Evolutionary conservation across 2,797 vertebrate species (phyloP).

Genomic region (Emys orbicularis): DNA sequence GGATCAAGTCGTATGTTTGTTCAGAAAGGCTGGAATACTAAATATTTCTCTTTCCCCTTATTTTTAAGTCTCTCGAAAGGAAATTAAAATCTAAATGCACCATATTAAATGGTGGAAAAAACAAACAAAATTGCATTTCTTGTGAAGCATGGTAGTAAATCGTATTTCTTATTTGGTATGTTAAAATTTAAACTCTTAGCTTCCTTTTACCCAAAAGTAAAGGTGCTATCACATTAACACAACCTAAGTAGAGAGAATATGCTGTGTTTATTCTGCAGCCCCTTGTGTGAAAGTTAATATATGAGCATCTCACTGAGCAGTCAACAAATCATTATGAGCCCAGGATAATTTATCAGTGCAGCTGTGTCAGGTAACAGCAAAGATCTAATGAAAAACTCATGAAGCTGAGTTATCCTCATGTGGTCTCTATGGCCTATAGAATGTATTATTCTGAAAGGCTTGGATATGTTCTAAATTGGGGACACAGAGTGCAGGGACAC

Average conservation of each 20-base stretch:
- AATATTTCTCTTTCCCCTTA: not conserved
- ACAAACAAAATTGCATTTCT: not conserved
- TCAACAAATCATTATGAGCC: not conserved
- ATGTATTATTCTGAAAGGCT: conserved; percentile 27
- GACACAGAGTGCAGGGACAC: not conserved
- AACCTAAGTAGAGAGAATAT: conserved; percentile 12
- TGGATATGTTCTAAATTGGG: conserved; percentile 20
- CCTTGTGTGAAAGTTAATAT: not conserved
- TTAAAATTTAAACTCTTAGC: not conserved
- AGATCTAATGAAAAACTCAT: not conserved
- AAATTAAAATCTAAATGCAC: not conserved
- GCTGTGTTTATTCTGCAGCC: conserved; percentile 12
- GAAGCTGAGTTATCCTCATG: conserved; percentile 18
- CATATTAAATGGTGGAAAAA: not conserved
- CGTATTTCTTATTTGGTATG: not conserved
- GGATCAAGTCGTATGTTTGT: not conserved
- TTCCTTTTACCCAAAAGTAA: not conserved
- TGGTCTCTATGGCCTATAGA: conserved; percentile 11
- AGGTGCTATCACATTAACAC: not conserved
- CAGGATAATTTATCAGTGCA: not conserved
- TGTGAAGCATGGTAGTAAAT: not conserved
- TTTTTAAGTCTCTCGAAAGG: not conserved
- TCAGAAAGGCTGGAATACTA: not conserved
- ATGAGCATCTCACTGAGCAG: not conserved
- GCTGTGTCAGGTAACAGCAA: conserved; percentile 7